These are phyloP conservation scores for Bathybates hornii DNA, from an alignment of 2,113 vertebrate genomes.

Conservation along the genomic window DNA sequence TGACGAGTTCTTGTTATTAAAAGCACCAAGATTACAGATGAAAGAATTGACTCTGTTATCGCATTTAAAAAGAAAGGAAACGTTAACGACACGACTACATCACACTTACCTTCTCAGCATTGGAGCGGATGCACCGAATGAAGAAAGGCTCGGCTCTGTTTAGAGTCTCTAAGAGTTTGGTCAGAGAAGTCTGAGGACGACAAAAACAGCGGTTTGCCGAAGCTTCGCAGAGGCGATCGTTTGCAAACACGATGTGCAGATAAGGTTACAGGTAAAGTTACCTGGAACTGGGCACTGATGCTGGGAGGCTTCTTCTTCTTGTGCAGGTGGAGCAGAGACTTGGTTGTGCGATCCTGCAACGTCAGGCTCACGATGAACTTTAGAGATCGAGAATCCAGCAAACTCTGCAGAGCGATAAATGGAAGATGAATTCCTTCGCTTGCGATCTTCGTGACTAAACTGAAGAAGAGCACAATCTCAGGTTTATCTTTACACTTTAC, in stretches of 20 bases:
- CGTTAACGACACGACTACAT: not conserved
- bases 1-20: not conserved
- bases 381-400: slow-evolving; percentile 89
- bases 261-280: slow-evolving; percentile 15
- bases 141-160: slow-evolving; percentile 94
- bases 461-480: not conserved
- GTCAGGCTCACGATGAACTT: slow-evolving; percentile 91
- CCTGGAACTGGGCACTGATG: slow-evolving; percentile 98
- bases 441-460: not conserved
- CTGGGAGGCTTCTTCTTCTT: slow-evolving; percentile 98
- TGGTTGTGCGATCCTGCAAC: slow-evolving; percentile 90
- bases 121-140: slow-evolving; percentile 96
- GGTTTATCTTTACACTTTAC: not conserved
- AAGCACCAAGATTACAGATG: not conserved
- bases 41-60: not conserved
- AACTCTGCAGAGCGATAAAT: slow-evolving; percentile 68
- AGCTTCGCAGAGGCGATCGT: not conserved
- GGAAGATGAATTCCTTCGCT: not conserved
- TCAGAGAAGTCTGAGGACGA: slow-evolving; percentile 82
- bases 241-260: not conserved
- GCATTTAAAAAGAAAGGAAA: not conserved
- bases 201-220: not conserved
- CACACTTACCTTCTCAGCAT: slow-evolving; percentile 85
- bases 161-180: slow-evolving; percentile 89
- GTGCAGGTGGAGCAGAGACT: slow-evolving; percentile 91